phyloP scores from a whole-genome alignment of 2,113 vertebrate genomes.

The Charadrius vociferus region DNA sequence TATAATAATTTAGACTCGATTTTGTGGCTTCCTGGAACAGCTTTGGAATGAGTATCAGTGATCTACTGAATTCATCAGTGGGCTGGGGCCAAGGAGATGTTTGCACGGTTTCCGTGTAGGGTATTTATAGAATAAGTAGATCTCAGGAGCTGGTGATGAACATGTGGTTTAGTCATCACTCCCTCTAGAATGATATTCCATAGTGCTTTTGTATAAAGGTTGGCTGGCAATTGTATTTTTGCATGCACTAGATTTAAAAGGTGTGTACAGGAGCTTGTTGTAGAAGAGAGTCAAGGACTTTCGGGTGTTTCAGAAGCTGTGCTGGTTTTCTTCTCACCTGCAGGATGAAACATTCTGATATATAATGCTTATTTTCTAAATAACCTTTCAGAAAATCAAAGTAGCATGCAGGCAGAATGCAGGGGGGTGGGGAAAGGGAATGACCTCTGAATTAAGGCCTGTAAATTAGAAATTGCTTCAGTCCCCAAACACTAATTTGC shows the following conservation, averaged over 20 bases:
- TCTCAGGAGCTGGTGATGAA: conserved; percentile 35
- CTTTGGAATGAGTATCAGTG: not conserved
- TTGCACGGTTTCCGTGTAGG: conserved; percentile 17
- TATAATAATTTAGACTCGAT: not conserved
- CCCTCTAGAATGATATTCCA: not conserved
- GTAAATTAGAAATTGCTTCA: not conserved
- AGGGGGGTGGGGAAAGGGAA: fast-evolving
- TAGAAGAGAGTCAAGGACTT: not conserved
- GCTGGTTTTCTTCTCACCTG: not conserved
- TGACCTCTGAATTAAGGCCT: not conserved
- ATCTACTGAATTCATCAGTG: not conserved
- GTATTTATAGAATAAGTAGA: conserved; percentile 60
- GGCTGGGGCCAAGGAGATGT: not conserved
- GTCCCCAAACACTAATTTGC: not conserved
- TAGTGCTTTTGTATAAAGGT: not conserved
- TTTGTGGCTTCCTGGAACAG: conserved; percentile 25
- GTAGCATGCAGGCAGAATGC: not conserved
- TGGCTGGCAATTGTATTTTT: conserved; percentile 37
- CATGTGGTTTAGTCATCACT: conserved; percentile 46
- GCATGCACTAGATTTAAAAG: conserved; percentile 21
- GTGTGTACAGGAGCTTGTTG: not conserved
- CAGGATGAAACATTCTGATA: not conserved
- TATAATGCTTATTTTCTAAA: not conserved
- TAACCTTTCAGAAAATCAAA: not conserved
- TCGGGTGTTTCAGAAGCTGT: not conserved